Conservation (phyloP, 1,140 invertebrate genomes). For the Tyrophagus putrescentiae region DNA sequence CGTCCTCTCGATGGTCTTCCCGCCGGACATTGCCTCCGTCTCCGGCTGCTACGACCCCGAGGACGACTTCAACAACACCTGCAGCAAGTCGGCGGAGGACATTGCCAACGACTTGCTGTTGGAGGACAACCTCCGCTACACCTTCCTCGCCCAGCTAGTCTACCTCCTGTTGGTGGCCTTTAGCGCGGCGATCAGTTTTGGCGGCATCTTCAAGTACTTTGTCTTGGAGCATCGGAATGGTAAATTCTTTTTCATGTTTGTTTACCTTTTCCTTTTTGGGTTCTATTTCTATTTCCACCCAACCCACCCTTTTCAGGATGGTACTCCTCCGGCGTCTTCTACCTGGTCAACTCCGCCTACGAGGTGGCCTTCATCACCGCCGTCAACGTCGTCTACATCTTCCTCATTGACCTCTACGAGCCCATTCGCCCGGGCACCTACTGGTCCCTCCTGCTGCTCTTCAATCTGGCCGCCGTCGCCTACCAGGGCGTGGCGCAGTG, state of each 20-base stretch:
- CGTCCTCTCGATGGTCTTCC: not conserved
- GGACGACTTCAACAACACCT: conserved; percentile 12
- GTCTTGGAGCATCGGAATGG: conserved; percentile 13
- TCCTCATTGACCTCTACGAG: not conserved
- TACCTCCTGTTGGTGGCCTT: not conserved
- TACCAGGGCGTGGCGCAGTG: not conserved
- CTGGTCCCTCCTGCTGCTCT: not conserved
- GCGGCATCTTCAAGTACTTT: not conserved
- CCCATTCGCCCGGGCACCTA: not conserved
- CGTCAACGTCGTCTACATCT: not conserved
- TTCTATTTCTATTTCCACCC: not conserved
- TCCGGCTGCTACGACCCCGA: not conserved
- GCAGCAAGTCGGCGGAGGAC: not conserved
- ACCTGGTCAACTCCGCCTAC: not conserved
- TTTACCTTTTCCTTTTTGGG: too few species aligned
- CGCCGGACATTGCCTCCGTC: not conserved
- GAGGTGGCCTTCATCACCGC: not conserved
- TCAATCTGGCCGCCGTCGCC: not conserved
- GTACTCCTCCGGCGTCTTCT: conserved; percentile 7
- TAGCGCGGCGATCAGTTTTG: not conserved
- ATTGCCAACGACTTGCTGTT: not conserved
- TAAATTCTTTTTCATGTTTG: not conserved
- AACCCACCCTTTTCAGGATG: not conserved
- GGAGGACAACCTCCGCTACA: not conserved
- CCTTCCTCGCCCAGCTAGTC: not conserved